These are phyloP conservation scores for Luffia ferchaultella DNA, from an alignment of 2,888 invertebrate genomes.

Conservation along the genomic window DNA sequence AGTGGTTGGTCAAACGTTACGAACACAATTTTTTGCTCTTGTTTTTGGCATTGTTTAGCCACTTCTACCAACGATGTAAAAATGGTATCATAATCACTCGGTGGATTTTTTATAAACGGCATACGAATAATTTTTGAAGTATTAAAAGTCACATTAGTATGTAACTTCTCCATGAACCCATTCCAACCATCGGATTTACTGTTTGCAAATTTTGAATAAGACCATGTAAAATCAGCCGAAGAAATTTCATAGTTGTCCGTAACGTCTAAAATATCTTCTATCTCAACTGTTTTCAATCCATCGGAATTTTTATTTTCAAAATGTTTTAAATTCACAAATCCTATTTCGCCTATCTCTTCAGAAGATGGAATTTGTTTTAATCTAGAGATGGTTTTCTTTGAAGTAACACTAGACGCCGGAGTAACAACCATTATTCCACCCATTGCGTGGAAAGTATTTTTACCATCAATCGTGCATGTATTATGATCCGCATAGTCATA, in stretches of 20 bases:
- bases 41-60: constrained; percentile 16
- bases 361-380: constrained; percentile 18
- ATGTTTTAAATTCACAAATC: constrained; percentile 17
- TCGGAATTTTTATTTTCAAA: constrained; percentile 19
- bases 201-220: constrained; percentile 18
- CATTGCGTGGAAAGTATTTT: constrained; percentile 23
- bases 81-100: constrained; percentile 22
- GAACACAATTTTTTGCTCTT: constrained; percentile 15
- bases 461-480: constrained; percentile 20
- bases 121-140: constrained; percentile 20
- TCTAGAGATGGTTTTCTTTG: constrained; percentile 13
- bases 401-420: constrained; percentile 14
- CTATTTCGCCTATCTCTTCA: constrained; percentile 16
- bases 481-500: constrained; percentile 27
- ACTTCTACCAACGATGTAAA: constrained; percentile 20
- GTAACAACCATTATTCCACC: constrained; percentile 21
- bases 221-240: constrained; percentile 21
- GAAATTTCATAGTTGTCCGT: constrained; percentile 17
- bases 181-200: constrained; percentile 20
- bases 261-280: constrained; percentile 19
- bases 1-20: constrained; percentile 23
- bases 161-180: constrained; percentile 15
- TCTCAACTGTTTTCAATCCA: constrained; percentile 16
- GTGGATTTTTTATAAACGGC: constrained; percentile 23
- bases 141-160: constrained; percentile 14